Conservation (phyloP, 2,113 vertebrate species). For the Acrocephalus kingi region DNA sequence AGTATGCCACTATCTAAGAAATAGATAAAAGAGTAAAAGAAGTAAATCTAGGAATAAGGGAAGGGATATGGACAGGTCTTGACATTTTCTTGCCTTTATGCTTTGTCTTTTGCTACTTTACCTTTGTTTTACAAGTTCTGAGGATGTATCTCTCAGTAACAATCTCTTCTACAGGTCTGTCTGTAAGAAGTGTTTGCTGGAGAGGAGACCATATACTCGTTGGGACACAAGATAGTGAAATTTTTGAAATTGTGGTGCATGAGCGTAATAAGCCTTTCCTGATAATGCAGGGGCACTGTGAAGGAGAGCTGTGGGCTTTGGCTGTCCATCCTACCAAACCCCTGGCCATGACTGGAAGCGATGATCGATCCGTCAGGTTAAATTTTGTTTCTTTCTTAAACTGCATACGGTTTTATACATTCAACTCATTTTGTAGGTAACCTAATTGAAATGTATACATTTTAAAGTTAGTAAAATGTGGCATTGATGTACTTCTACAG, state of each 20-base stretch:
- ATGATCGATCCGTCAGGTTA: constrained; percentile 97
- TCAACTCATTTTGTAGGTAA: not conserved
- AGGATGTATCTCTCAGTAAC: not conserved
- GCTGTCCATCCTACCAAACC: constrained; percentile 96
- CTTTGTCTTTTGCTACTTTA: not conserved
- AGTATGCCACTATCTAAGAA: not conserved
- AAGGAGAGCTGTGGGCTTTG: constrained; percentile 98
- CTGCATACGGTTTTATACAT: not conserved
- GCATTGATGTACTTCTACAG: not conserved
- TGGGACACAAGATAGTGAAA: constrained; percentile 97
- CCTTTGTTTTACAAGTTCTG: not conserved
- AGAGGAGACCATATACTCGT: constrained; percentile 96
- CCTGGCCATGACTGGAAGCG: constrained; percentile 95
- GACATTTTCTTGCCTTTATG: not conserved
- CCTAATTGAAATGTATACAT: not conserved
- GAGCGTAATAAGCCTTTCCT: constrained; percentile 98
- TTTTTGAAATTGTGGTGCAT: constrained; percentile 98
- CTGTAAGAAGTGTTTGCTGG: constrained; percentile 98
- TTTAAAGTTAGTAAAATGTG: not conserved
- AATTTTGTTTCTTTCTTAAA: not conserved
- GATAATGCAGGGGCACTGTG: constrained; percentile 99
- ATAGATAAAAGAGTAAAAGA: not conserved
- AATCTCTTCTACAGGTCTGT: constrained; percentile 82
- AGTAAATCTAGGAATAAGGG: not conserved
- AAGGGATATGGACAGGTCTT: not conserved